phyloP scores from a whole-genome alignment of 2,888 invertebrate genomes.

The Lomographa bimaculata region DNA sequence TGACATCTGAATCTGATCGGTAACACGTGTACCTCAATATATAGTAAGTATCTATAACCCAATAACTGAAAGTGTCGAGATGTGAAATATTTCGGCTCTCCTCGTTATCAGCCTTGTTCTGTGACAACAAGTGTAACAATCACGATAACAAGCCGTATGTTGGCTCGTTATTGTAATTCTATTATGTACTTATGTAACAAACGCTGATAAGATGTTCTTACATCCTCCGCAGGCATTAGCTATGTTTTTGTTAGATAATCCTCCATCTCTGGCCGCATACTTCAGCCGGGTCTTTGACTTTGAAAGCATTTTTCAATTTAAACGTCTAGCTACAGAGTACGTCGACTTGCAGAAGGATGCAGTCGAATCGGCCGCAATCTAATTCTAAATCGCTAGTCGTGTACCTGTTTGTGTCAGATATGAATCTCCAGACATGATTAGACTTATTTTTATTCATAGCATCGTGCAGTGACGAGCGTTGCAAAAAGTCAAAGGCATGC shows the following conservation, averaged over 20 bases:
- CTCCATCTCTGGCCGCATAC: conserved; percentile 4
- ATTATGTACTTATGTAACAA: conserved; percentile 12
- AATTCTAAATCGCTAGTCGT: conserved; percentile 41
- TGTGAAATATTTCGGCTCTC: conserved; percentile 7
- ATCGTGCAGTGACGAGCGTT: conserved; percentile 41
- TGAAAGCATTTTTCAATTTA: conserved; percentile 7
- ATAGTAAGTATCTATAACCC: not conserved
- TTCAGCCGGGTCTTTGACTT: conserved; percentile 12
- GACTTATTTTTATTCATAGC: conserved; percentile 56
- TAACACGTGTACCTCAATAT: no score
- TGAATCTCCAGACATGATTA: conserved; percentile 56
- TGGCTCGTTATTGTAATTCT: conserved; percentile 18
- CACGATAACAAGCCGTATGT: conserved; percentile 8
- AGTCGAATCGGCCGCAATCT: conserved; percentile 40
- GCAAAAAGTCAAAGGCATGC: conserved; percentile 48
- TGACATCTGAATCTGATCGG: no score
- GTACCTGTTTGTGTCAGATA: conserved; percentile 45
- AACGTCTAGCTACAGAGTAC: conserved; percentile 14
- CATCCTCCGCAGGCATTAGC: conserved; percentile 3
- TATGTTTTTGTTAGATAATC: conserved; percentile 5
- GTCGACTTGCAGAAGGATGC: conserved; percentile 30
- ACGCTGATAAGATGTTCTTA: conserved; percentile 7
- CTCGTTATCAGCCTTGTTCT: no score
- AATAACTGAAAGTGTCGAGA: no score
- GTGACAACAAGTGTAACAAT: not conserved